phyloP scores from a whole-genome alignment of 2,888 invertebrate genomes.

The Cephalotes varians region DNA sequence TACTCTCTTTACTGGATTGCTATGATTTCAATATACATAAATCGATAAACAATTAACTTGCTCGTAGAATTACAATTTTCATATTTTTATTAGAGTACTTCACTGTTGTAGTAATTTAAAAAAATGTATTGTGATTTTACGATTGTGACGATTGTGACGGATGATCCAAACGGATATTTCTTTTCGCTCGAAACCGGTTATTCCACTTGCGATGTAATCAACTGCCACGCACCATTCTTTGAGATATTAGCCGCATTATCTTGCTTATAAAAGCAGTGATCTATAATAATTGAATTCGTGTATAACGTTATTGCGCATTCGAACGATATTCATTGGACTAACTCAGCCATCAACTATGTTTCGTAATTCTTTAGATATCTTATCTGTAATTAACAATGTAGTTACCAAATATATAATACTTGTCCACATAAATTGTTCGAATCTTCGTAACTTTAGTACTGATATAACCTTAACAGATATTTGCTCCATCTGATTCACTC shows the following conservation, averaged over 20 bases:
- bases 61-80: not conserved
- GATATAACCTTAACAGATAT: slow-evolving; percentile 15
- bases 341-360: not conserved
- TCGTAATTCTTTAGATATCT: not conserved
- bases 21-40: not conserved
- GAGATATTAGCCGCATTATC: slow-evolving; percentile 20
- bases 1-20: not conserved
- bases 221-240: not conserved
- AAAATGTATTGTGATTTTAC: not conserved
- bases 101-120: not conserved
- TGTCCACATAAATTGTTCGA: not conserved
- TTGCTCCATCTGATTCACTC: not conserved
- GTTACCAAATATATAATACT: not conserved
- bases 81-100: not conserved
- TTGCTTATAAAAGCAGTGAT: slow-evolving; percentile 18
- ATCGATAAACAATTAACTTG: not conserved
- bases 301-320: slow-evolving; percentile 10
- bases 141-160: too few species aligned
- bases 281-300: slow-evolving; percentile 36
- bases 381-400: slow-evolving; percentile 5
- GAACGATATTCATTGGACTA: not conserved
- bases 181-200: slow-evolving; percentile 8
- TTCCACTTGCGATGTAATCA: slow-evolving; percentile 7
- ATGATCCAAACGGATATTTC: not conserved
- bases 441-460: not conserved